These are phyloP conservation scores for Anoplius nigerrimus DNA, from an alignment of 2,888 invertebrate species.

Conservation along the genomic window DNA sequence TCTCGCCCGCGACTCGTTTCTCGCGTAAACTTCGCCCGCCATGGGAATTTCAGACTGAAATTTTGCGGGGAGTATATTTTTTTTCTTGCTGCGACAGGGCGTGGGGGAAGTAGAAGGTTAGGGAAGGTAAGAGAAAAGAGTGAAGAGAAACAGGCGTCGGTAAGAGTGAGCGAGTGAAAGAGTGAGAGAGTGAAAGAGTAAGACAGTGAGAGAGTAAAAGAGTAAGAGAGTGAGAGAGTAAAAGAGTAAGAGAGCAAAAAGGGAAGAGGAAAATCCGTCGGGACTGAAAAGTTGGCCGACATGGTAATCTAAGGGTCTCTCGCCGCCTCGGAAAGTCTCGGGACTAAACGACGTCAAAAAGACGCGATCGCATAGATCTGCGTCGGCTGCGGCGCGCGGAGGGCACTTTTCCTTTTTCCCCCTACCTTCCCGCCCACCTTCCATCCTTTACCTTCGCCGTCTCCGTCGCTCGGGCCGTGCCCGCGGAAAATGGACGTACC, in stretches of 20 bases:
- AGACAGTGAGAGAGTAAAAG: no score
- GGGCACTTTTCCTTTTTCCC: constrained; percentile 21
- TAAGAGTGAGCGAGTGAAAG: not conserved
- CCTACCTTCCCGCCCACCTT: not conserved
- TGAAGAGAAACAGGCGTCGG: no score
- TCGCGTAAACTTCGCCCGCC: not conserved
- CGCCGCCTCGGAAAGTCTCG: constrained; percentile 4
- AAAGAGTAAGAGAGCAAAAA: no score
- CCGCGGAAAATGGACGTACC: constrained; percentile 18
- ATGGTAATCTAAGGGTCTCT: constrained; percentile 1
- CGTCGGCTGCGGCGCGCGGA: constrained; percentile 1
- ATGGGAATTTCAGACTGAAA: not conserved
- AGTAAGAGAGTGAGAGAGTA: not conserved
- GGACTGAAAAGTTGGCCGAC: constrained; percentile 5
- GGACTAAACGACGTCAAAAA: constrained; percentile 42
- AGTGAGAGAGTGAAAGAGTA: not conserved
- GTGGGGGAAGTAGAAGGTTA: no score
- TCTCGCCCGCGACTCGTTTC: not conserved
- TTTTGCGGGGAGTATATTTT: not conserved
- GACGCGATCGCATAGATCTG: constrained; percentile 31
- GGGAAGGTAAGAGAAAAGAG: no score
- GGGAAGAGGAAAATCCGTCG: not conserved
- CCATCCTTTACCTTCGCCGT: not conserved
- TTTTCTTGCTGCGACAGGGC: not conserved
- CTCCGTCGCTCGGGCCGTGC: not conserved